Evolutionary conservation across 2,113 vertebrate genomes (phyloP), one percentile per base, ranked within the genome.

Genomic region (Labeo rohita): DNA sequence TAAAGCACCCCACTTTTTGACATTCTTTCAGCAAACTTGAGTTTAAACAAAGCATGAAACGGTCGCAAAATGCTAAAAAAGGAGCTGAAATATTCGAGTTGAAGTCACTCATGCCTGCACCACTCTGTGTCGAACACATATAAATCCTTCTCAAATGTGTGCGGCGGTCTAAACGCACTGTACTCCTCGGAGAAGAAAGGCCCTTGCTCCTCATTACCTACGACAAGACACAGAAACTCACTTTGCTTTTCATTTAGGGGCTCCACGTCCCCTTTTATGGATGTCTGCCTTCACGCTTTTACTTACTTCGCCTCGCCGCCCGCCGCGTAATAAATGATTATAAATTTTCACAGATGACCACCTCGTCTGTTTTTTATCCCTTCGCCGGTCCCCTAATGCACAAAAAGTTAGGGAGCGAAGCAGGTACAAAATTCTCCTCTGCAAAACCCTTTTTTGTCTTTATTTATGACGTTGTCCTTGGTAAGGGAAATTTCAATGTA

Each of bases 401-500:
- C 49, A 80, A 87, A 89, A 89, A 89, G 74, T 85, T 89, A 75
- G 80, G 36, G 59, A 68, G 80, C 80, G 39, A 82, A 39, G 86
- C 95, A 96, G 95, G 96, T 96, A 95, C 96, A 96, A 97, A 96
- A 66, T 18, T 66, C 21, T 95, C 94, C 86, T 95, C 21, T 94
- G 96, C 95, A 96, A 98, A 97, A 94, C 95, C 95, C 95, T 95
- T 95, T 96, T 73, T 83, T 83, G 82, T 73, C 66, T 84, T 96
- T 97, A 96, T 99, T 98, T 96, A 97, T 97, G 96, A 96, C 96
- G 96, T 95, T 96, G 96, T 97, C 97, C 97, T 98, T 98, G 97
- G 95, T 92, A 96, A 96, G 95, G 90, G 95, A 97, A 97, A 97
- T 98, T 97, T 97, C 96, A 97, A 97, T 96, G 96, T 96, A 95